Base-by-base conservation (phyloP, 2,797 vertebrate genomes). In the Amblyraja radiata region DNA sequence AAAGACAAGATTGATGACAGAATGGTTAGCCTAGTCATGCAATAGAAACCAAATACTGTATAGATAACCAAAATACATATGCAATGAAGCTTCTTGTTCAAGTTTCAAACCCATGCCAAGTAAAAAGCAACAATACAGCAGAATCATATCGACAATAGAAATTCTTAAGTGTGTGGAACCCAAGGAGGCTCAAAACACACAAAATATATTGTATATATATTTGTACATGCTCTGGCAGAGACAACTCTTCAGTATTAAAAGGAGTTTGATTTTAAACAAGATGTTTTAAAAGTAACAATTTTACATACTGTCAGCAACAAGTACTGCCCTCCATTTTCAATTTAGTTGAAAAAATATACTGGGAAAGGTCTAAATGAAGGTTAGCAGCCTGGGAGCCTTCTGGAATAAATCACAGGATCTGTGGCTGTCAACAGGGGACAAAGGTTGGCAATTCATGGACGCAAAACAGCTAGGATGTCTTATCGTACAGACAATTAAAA, bases 61-160 rank as follows among this genome's bases (percentile, higher is more conserved):
- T 28, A n/a, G 83, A 84, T 88, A 65, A 88, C 84, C 61, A 88
- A 88, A 63, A 88, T 18, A 88, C 63, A 88, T 4, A 88, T 23
- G 32, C 21, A 3, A 14, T 88, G 25, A 61, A 58, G 25, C 13
- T 88, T 65, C 25, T 65, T 61, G 28, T 32, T 65, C 25, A 63
- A 25, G 28, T 16, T 10, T 88, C 28, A 61, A 86, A 86, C 25
- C 61, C 58, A 88, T 63, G 32, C 61, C 61, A 65, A 65, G 58
- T 16, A n/a, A 65, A 88, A 32, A 65, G 21, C 71, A 73, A 68
- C 65, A 13, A 13, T 68, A 46, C 39, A 46, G 39, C 39, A 68
- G 65, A 68, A 23, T 21, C 6, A 65, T 18, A 32, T 63, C 10
- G 3, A n/a, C 7, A 63, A 88, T 11, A 88, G 11, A 61, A 61